Percentiles rank a stretch among this genome's conserved stretches.
These are phyloP conservation scores for Nomada hirtipes DNA, from an alignment of 2,888 invertebrate genomes.

Conservation along the genomic window DNA sequence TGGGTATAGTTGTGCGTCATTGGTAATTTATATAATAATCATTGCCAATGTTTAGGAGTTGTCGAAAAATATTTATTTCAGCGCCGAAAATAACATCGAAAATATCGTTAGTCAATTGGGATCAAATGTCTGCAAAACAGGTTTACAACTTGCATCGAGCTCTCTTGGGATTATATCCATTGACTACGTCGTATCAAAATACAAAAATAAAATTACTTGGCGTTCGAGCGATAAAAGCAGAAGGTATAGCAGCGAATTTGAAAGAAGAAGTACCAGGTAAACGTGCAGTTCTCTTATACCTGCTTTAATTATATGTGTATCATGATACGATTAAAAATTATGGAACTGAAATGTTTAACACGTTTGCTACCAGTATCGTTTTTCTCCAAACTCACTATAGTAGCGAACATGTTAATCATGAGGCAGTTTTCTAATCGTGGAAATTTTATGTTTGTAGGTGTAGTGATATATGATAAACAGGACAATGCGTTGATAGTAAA, in stretches of 20 bases:
- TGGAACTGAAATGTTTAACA: neutral
- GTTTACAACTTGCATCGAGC: conserved; percentile 91
- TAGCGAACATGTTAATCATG: too few relatives aligned
- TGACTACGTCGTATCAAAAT: conserved; percentile 87
- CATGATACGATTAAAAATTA: conserved; percentile 1
- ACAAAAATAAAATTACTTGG: conserved; percentile 88
- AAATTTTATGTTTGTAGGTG: conserved; percentile 84
- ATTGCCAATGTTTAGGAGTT: conserved; percentile 1
- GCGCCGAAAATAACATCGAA: conserved; percentile 90
- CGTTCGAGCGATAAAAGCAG: conserved; percentile 80
- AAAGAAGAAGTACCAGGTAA: conserved; percentile 76
- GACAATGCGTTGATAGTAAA: conserved; percentile 87
- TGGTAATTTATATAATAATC: neutral
- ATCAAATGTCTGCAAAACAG: conserved; percentile 86
- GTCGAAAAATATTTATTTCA: conserved; percentile 80
- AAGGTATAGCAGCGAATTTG: conserved; percentile 28
- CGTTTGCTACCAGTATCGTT: neutral
- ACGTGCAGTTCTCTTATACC: neutral
- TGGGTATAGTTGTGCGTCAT: conserved; percentile 79
- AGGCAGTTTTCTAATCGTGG: conserved; percentile 46
- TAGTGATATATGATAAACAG: conserved; percentile 86
- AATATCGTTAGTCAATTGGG: conserved; percentile 89
- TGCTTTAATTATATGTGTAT: neutral
- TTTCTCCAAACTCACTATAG: too few relatives aligned
- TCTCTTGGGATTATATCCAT: conserved; percentile 87